A percentile compares a stretch with the other conserved stretches of the same genome.
These are phyloP conservation scores for Calephelis nemesis DNA, from an alignment of 1,140 invertebrate genomes.

Conservation along the genomic window DNA sequence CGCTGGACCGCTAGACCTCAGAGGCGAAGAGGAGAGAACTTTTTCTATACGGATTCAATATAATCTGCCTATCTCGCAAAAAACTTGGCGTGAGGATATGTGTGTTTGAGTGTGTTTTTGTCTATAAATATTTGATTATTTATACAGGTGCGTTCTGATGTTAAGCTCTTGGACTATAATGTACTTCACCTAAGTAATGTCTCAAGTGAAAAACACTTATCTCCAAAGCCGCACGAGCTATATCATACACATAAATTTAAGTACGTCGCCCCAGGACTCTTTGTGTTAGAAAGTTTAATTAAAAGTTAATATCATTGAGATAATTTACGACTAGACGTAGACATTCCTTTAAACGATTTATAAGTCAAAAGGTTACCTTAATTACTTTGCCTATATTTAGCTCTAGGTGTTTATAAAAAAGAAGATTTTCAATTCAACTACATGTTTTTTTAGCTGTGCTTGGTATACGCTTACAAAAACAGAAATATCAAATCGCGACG, in stretches of 20 bases:
- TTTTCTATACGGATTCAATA: too few species aligned
- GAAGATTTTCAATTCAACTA: too few species aligned
- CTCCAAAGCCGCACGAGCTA: slow-evolving; percentile 15
- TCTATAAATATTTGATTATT: too few species aligned
- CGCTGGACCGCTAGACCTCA: too few species aligned
- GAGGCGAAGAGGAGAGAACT: too few species aligned
- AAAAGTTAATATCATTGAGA: slow-evolving; percentile 11
- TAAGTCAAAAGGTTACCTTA: background rate
- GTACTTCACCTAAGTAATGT: slow-evolving; percentile 3
- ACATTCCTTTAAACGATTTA: too few species aligned
- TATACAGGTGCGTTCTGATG: background rate
- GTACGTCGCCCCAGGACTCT: slow-evolving; percentile 13
- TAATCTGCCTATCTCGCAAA: too few species aligned
- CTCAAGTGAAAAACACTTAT: slow-evolving; percentile 16
- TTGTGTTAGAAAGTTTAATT: slow-evolving; percentile 10
- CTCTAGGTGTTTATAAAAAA: background rate
- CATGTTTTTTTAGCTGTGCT: too few species aligned
- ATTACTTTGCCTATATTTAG: background rate
- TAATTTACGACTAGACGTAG: slow-evolving; percentile 7
- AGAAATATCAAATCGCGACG: too few species aligned
- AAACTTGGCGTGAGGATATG: too few species aligned
- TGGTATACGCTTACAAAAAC: too few species aligned
- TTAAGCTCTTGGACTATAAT: background rate
- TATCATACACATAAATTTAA: slow-evolving; percentile 17
- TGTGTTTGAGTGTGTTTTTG: too few species aligned